Conservation (phyloP, 2,797 vertebrate species). For the Manis crassicaudata region DNA sequence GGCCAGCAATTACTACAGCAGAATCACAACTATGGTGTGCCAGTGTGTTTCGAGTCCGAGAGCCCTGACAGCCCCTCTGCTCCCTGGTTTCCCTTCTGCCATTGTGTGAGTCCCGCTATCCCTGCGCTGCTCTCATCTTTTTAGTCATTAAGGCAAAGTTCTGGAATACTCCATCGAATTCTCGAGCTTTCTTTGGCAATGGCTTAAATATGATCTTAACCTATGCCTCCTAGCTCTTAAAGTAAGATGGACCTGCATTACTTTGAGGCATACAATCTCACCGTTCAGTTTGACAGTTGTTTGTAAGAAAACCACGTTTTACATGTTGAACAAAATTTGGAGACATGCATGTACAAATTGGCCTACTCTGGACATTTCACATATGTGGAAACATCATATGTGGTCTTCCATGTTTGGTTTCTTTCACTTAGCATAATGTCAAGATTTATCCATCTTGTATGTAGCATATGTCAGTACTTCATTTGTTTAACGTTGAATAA, state of each 20-base stretch:
- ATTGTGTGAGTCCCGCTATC: not conserved
- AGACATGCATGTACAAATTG: not conserved
- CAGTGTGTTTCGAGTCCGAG: not conserved
- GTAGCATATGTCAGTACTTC: not conserved
- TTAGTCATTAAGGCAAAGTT: constrained; percentile 37
- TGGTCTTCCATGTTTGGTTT: not conserved
- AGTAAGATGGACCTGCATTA: not conserved
- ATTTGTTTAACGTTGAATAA: not conserved
- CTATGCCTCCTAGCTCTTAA: not conserved
- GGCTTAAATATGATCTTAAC: not conserved
- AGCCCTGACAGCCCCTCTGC: not conserved
- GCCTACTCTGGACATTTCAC: not conserved
- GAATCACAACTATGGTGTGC: not conserved
- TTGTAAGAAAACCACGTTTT: not conserved
- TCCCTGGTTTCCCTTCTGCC: not conserved
- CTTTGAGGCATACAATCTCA: not conserved
- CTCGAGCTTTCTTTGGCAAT: constrained; percentile 31
- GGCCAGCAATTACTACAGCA: not conserved
- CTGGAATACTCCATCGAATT: not conserved
- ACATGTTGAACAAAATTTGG: not conserved
- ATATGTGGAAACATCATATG: not conserved
- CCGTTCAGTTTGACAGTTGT: not conserved
- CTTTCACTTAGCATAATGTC: not conserved
- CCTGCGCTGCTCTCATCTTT: not conserved
- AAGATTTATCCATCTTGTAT: not conserved